phyloP scores from a whole-genome alignment of 2,888 invertebrate genomes.

The Operophtera brumata region DNA sequence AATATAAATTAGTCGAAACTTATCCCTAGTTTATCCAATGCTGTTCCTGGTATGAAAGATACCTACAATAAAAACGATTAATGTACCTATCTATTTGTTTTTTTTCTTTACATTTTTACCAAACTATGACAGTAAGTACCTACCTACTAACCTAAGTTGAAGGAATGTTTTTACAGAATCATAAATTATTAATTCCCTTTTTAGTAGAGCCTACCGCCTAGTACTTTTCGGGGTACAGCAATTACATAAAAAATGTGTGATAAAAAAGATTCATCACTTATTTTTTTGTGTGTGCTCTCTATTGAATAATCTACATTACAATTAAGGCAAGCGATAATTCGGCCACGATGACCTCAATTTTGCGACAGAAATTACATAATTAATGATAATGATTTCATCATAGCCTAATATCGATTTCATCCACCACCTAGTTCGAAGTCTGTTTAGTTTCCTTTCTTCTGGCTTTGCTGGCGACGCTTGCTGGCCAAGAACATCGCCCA shows the following conservation, averaged over 20 bases:
- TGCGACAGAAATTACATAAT: conserved; percentile 10
- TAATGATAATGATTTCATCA: conserved; percentile 26
- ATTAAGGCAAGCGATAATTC: conserved; percentile 4
- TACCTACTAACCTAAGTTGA: neutral
- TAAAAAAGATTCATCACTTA: neutral
- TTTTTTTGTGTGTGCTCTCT: neutral
- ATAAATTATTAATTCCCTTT: too few relatives aligned
- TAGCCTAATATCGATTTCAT: conserved; percentile 20
- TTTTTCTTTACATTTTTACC: conserved; percentile 9
- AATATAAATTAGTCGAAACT: conserved; percentile 2
- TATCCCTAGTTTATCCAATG: conserved; percentile 11
- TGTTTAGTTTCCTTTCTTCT: conserved; percentile 53
- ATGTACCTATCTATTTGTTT: conserved; percentile 2
- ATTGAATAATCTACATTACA: neutral
- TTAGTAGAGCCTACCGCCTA: too few relatives aligned
- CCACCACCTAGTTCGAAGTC: conserved; percentile 34
- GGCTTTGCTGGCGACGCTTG: conserved; percentile 80
- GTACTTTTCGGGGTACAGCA: too few relatives aligned
- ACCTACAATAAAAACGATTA: conserved; percentile 18
- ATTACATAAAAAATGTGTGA: neutral
- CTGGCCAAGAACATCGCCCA: conserved; percentile 89
- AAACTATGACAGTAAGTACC: too few relatives aligned
- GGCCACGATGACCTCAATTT: conserved; percentile 12
- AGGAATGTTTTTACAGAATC: conserved; percentile 4
- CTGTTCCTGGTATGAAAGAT: conserved; percentile 16